Base-by-base conservation (phyloP, 2,888 invertebrate species). In the Syritta pipiens region DNA sequence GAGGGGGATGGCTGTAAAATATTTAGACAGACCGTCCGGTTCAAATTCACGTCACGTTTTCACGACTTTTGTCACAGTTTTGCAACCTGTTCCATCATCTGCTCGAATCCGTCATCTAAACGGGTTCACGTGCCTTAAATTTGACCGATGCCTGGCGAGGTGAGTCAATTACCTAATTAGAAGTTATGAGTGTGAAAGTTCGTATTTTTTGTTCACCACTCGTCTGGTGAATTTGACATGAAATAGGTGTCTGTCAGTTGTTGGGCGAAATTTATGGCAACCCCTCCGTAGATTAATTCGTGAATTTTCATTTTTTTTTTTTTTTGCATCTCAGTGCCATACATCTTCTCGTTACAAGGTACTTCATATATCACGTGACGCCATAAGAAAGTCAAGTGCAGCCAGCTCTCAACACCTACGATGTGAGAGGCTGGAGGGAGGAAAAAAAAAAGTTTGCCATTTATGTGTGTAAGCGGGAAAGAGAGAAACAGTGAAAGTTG, bases 231-330 rank as follows among this genome's bases (percentile, higher is more conserved):
- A 42, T 74, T 46, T 79, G 79, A 74, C 79, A 68, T 74, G 62
- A 68, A 67, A 67, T 62, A 62, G 79, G 68, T 79, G 62, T 74
- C 74, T 60, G 63, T 77, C 62, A 49, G 55, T 62, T 67, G 79
- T 79, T 48, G 57, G 62, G 62, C 57, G 51, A 62, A 74, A 83
- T 83, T 83, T 83, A 82, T 83, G 81, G 49, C 79, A 14, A 14
- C 35, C 6, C 14, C 35, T 17, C 37, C 81, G 82, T 81, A 85
- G 84, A 85, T 86, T 86, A 86, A 86, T 86, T 86, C 86, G 85
- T 84, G 44, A 55, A 72, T 57, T 55, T 32, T 10, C 12, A 22
- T 20, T 22, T 59, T 68, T 42, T 35, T 37, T 30, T 1, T 40
- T 37, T 32, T 46, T 1, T 17, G 65, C n/a, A n/a, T n/a, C n/a